A percentile compares a stretch with the other conserved stretches of the same genome.
These are phyloP conservation scores for Drosophila emarginata DNA, from an alignment of 2,888 invertebrate genomes.

Conservation along the genomic window DNA sequence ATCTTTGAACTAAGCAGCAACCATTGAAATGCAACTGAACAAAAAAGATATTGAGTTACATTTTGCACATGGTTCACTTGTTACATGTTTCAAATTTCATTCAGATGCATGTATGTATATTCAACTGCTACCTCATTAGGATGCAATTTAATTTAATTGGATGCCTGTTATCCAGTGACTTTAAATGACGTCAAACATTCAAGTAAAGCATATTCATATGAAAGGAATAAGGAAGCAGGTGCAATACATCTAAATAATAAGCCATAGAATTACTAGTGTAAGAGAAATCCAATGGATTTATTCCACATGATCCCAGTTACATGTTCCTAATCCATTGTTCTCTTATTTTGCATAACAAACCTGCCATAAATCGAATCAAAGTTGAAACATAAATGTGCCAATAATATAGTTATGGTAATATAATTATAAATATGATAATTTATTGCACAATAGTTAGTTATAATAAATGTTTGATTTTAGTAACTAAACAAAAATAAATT, in stretches of 20 bases:
- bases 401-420: neutral
- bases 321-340: no score
- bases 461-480: neutral
- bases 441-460: neutral
- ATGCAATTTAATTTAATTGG: no score
- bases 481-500: neutral
- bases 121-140: no score
- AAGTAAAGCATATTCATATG: no score
- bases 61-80: neutral
- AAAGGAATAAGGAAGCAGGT: no score
- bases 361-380: neutral
- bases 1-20: neutral
- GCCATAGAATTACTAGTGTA: no score
- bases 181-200: no score
- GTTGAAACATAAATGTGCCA: neutral
- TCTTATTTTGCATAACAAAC: neutral
- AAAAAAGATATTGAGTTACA: neutral
- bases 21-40: neutral
- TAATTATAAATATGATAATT: conserved; percentile 1
- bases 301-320: no score
- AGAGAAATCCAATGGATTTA: no score
- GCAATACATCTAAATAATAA: no score
- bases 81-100: neutral
- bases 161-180: no score
- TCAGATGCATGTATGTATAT: no score